A percentile compares a stretch with the other conserved stretches of the same genome.
Conservation (phyloP, 2,797 vertebrate genomes). For the Rhodeus uyekii region DNA sequence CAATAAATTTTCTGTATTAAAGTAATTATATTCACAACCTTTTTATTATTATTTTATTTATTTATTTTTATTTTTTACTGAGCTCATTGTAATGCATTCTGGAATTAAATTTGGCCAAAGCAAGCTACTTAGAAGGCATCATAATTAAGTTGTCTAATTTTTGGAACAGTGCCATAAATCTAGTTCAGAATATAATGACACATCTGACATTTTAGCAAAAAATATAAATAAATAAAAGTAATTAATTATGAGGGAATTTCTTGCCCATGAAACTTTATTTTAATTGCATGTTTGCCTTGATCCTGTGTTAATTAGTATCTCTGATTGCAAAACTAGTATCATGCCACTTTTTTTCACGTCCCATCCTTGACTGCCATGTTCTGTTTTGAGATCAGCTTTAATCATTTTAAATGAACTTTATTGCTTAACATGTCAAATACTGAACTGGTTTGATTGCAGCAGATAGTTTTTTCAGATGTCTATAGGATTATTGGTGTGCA, state of each 20-base stretch:
- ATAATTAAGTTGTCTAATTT: neutral
- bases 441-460: neutral
- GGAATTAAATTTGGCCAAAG: neutral
- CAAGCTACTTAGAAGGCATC: neutral
- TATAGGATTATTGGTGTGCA: constrained; percentile 33
- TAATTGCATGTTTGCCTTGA: neutral
- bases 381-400: neutral
- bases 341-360: neutral
- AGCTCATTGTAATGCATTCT: neutral
- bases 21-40: neutral
- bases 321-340: neutral
- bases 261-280: neutral
- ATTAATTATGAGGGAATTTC: too few relatives aligned
- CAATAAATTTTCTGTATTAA: neutral
- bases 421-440: neutral
- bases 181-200: neutral
- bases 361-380: neutral
- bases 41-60: too few relatives aligned
- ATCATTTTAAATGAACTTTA: neutral
- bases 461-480: neutral
- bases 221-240: too few relatives aligned
- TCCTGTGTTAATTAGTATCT: neutral
- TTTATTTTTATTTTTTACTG: neutral
- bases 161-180: neutral
- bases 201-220: too few relatives aligned